Conservation (phyloP, 1,140 invertebrate genomes). For the Harpegnathos saltator region DNA sequence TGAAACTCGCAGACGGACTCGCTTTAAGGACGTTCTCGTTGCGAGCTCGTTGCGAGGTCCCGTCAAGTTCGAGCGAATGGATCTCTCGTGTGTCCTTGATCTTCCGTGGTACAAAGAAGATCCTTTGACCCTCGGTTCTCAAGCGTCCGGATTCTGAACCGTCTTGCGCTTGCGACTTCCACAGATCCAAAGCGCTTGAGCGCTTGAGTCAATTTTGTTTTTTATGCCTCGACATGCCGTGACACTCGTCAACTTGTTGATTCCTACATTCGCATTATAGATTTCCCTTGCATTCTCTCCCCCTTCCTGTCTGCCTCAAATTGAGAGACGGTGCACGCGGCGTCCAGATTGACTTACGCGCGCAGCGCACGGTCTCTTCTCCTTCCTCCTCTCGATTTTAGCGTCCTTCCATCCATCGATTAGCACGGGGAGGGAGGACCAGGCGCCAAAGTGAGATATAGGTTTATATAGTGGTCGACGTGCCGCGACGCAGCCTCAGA, state of each 20-base stretch:
- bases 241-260: constrained; percentile 5
- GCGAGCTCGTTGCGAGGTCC: no score
- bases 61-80: no score
- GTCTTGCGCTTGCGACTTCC: no score
- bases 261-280: neutral
- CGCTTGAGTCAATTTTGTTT: neutral
- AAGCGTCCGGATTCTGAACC: no score
- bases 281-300: neutral
- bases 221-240: constrained; percentile 2
- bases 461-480: constrained; percentile 80
- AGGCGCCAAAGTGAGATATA: constrained; percentile 71
- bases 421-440: constrained; percentile 66
- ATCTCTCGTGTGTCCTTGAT: no score
- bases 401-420: constrained; percentile 79
- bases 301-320: constrained; percentile 3
- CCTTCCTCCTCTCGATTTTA: constrained; percentile 45
- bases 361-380: constrained; percentile 15
- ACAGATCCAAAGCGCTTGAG: neutral
- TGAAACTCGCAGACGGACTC: neutral
- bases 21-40: neutral
- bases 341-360: neutral
- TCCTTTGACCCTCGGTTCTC: neutral
- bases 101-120: no score
- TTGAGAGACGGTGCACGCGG: constrained; percentile 2
- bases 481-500: constrained; percentile 77